These are phyloP conservation scores for zebrafish (Danio rerio) DNA, from an alignment of 2,113 vertebrate species.

Conservation along the genomic window GRCz12tu NC_133190.1:1423501-1424000, in stretches of 20 bases:
- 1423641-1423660: neutral
- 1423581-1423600: neutral
- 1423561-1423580: neutral
- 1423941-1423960: too few relatives aligned
- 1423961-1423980: too few relatives aligned
- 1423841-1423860: too few relatives aligned
- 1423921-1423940: too few relatives aligned
- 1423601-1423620: neutral
- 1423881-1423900: too few relatives aligned
- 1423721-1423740: neutral
- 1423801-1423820: too few relatives aligned
- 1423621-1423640: neutral
- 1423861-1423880: too few relatives aligned
- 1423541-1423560: neutral
- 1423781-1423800: too few relatives aligned
- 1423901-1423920: too few relatives aligned
- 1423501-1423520: neutral
- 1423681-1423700: neutral
- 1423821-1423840: too few relatives aligned
- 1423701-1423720: neutral
- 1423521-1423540: neutral
- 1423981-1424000: too few relatives aligned
- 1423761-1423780: neutral
- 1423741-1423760: neutral
- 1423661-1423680: neutral